A percentile compares a stretch with the other conserved stretches of the same genome.
Evolutionary conservation across 2,888 invertebrate genomes (phyloP).

Genomic region (Drosophila lutescens): DNA sequence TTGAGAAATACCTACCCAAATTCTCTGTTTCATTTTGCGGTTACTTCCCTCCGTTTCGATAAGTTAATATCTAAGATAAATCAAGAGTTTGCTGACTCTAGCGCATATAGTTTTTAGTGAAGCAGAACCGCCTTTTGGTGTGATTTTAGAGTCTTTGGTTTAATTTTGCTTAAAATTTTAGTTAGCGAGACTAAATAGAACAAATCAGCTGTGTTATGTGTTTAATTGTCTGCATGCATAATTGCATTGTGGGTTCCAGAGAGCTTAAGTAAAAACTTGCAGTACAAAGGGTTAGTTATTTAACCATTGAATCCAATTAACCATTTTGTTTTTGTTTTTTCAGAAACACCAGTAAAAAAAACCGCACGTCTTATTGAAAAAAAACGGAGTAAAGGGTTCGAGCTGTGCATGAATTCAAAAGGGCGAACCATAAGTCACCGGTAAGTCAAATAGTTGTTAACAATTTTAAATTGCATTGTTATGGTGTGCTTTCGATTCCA

Average conservation of each 20-base stretch:
- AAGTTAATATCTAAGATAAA: background rate
- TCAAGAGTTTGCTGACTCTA: too few species aligned
- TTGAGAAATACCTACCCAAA: slow-evolving; percentile 7
- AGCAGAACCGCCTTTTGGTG: background rate
- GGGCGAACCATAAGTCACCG: slow-evolving; percentile 93
- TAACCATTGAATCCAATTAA: slow-evolving; percentile 5
- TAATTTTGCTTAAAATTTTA: slow-evolving; percentile 19
- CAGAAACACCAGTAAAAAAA: slow-evolving; percentile 98
- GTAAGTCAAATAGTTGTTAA: slow-evolving; percentile 84
- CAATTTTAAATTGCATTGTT: too few species aligned
- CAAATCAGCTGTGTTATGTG: slow-evolving; percentile 5
- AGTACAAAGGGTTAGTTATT: background rate
- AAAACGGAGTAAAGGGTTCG: slow-evolving; percentile 88
- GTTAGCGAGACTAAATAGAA: background rate
- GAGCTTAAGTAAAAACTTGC: too few species aligned
- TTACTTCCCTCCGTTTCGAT: background rate
- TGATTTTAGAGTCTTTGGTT: background rate
- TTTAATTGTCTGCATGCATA: background rate
- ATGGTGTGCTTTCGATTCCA: too few species aligned
- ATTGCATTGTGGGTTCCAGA: background rate
- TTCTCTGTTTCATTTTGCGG: slow-evolving; percentile 16
- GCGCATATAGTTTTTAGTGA: too few species aligned
- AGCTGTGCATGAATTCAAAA: slow-evolving; percentile 96
- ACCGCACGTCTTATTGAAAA: slow-evolving; percentile 90
- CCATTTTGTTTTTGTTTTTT: slow-evolving; percentile 81